A percentile compares a stretch with the other conserved stretches of the same genome.
Conservation (phyloP, 1,140 invertebrate species). For the Drosophila nigrodunni region DNA sequence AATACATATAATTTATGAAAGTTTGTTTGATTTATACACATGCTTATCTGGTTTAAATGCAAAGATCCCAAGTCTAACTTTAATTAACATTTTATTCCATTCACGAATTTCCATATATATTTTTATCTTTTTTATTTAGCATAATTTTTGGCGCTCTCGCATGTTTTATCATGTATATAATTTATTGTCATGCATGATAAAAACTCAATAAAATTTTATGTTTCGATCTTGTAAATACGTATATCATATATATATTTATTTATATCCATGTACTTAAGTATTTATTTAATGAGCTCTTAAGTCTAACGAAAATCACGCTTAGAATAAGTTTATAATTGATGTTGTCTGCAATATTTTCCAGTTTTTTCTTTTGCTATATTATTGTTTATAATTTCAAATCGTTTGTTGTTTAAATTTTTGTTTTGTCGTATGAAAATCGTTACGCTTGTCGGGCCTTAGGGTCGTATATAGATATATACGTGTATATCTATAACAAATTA, state of each 20-base stretch:
- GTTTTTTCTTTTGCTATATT: constrained; percentile 16
- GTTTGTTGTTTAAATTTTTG: background rate
- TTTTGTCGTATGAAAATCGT: constrained; percentile 45
- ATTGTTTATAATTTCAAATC: constrained; percentile 54
- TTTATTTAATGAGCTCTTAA: constrained; percentile 51
- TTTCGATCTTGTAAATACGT: constrained; percentile 40
- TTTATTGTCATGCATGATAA: constrained; percentile 83
- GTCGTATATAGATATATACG: constrained; percentile 38
- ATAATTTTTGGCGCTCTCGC: constrained; percentile 75
- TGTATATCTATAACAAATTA: constrained; percentile 13
- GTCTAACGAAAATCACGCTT: constrained; percentile 72
- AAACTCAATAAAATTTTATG: constrained; percentile 42
- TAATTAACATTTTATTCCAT: constrained; percentile 61
- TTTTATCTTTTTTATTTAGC: constrained; percentile 64
- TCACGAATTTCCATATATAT: constrained; percentile 4
- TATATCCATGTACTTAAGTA: constrained; percentile 25
- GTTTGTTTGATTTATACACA: constrained; percentile 63
- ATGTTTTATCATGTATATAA: constrained; percentile 63
- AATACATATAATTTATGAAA: constrained; percentile 59
- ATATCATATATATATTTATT: constrained; percentile 37
- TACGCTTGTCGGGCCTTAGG: constrained; percentile 57
- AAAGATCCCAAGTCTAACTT: constrained; percentile 68
- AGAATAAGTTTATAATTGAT: constrained; percentile 58
- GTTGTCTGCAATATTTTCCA: constrained; percentile 10
- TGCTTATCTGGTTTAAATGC: constrained; percentile 69